Evolutionary conservation across 2,113 vertebrate genomes (phyloP).

Genomic region (Castor canadensis): DNA sequence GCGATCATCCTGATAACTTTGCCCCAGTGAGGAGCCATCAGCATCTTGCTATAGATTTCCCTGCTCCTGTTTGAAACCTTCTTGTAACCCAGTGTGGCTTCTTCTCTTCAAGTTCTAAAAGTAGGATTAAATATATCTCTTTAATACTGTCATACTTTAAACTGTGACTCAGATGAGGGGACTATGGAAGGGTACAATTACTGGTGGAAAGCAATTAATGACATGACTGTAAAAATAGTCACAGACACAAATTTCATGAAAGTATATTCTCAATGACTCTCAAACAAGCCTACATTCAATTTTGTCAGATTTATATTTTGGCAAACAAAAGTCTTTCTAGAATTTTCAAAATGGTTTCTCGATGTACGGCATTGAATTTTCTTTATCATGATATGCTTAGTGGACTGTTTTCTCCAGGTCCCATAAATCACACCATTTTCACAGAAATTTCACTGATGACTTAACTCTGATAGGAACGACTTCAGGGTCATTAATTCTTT

Average conservation of each 20-base stretch:
- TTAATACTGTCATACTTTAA: conserved; percentile 75
- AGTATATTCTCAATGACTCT: neutral
- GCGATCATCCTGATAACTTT: neutral
- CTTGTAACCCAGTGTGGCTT: conserved; percentile 63
- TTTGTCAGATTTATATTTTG: neutral
- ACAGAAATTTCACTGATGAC: neutral
- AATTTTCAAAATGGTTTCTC: neutral
- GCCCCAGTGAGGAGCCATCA: neutral
- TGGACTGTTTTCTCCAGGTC: neutral
- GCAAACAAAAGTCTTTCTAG: neutral
- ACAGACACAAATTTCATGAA: neutral
- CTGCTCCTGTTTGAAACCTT: conserved; percentile 62
- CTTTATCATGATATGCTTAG: neutral
- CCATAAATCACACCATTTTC: neutral
- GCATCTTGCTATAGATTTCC: conserved; percentile 54
- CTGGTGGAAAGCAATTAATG: no score
- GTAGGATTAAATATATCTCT: conserved; percentile 62
- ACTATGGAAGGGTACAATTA: neutral
- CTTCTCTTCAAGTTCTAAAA: conserved; percentile 1
- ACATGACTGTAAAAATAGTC: neutral
- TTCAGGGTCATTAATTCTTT: neutral
- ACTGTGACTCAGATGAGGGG: conserved; percentile 29
- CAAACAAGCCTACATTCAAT: neutral
- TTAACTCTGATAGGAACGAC: neutral
- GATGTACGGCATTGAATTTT: neutral